Conservation (phyloP, 2,888 invertebrate species). For the Brenthis hecate region DNA sequence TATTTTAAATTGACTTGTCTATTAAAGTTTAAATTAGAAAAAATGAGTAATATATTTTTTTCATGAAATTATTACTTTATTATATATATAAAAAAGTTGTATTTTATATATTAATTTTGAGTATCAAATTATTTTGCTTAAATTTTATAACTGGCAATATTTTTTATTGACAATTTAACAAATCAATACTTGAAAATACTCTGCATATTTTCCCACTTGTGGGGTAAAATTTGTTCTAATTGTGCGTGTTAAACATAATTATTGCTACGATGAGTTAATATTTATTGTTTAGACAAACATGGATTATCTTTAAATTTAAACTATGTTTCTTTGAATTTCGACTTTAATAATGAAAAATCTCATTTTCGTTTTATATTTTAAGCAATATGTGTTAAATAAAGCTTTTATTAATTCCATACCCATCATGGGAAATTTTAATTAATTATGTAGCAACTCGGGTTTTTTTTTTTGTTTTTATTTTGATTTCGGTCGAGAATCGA, state of each 20-base stretch:
- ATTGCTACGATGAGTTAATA: background rate
- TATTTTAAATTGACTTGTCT: too few relatives aligned
- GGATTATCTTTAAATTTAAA: background rate
- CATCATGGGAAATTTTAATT: constrained; percentile 33
- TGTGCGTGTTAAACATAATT: background rate
- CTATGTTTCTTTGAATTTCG: background rate
- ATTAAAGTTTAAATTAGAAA: too few relatives aligned
- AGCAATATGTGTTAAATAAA: background rate
- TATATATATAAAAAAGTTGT: background rate
- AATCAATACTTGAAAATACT: constrained; percentile 28
- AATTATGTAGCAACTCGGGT: constrained; percentile 48
- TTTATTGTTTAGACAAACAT: background rate
- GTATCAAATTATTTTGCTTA: background rate
- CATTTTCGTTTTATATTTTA: background rate
- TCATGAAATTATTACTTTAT: too few relatives aligned
- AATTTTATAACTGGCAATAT: constrained; percentile 19
- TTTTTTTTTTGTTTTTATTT: constrained; percentile 70
- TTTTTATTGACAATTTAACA: constrained; percentile 17
- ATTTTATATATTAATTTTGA: background rate
- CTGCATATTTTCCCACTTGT: constrained; percentile 20
- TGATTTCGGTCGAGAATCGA: constrained; percentile 69
- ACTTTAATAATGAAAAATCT: background rate
- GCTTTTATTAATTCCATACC: constrained; percentile 7
- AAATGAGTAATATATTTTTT: too few relatives aligned
- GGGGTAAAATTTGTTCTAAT: constrained; percentile 16